Conservation (phyloP, 2,797 vertebrate genomes). For the Cirrhinus mrigala region DNA sequence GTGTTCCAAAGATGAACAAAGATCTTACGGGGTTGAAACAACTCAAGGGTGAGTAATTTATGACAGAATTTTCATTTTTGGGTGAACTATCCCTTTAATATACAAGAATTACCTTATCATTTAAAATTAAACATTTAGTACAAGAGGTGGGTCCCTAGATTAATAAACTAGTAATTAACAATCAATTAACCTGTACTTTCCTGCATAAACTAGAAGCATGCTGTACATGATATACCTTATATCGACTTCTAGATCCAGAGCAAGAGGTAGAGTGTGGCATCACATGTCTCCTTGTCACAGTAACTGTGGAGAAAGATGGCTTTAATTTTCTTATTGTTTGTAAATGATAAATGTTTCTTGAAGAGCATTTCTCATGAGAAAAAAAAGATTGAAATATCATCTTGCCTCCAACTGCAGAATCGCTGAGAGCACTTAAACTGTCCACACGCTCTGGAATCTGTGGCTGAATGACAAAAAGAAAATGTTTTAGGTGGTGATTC, state of each 20-base stretch:
- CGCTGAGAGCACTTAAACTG: slow-evolving; percentile 73
- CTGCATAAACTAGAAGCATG: slow-evolving; percentile 6
- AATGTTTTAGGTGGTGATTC: background rate
- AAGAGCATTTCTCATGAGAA: background rate
- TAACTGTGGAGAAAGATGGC: slow-evolving; percentile 65
- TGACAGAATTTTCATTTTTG: too few species aligned
- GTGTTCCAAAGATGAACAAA: too few species aligned
- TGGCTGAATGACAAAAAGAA: slow-evolving; percentile 68
- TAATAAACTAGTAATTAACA: background rate
- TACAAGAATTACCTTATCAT: background rate
- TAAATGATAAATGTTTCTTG: background rate
- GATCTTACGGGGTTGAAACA: too few species aligned
- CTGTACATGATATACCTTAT: slow-evolving; percentile 70
- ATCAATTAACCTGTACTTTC: background rate
- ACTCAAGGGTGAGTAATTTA: too few species aligned
- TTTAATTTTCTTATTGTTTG: slow-evolving; percentile 1
- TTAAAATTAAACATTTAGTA: background rate
- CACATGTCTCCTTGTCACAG: slow-evolving; percentile 72
- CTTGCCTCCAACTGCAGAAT: slow-evolving; percentile 77
- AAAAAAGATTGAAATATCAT: slow-evolving; percentile 36
- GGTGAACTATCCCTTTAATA: background rate
- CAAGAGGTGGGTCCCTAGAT: background rate
- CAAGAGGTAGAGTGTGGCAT: slow-evolving; percentile 78
- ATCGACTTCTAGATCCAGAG: slow-evolving; percentile 78
- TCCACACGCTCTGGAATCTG: slow-evolving; percentile 83